These are phyloP conservation scores for Girardinichthys multiradiatus DNA, from an alignment of 2,113 vertebrate species.

Conservation along the genomic window DNA sequence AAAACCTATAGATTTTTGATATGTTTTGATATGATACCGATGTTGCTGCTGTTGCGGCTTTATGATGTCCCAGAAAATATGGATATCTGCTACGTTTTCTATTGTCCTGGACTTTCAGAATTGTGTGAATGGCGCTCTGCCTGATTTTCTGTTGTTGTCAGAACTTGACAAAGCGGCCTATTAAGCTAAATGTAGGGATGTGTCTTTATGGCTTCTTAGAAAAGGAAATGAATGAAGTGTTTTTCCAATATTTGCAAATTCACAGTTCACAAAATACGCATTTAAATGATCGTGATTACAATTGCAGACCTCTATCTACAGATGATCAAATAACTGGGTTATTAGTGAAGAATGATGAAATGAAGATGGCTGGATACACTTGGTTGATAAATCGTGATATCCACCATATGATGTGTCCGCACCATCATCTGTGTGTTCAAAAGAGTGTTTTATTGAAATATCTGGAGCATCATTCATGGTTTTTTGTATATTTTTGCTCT, in stretches of 20 bases:
- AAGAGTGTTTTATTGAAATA: neutral
- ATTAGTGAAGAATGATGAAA: neutral
- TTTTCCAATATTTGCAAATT: neutral
- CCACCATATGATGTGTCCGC: no score
- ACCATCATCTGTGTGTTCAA: neutral
- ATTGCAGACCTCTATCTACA: neutral
- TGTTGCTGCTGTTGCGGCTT: neutral
- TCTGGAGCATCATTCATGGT: neutral
- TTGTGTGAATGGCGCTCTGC: neutral
- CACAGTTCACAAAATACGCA: neutral
- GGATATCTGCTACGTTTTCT: neutral
- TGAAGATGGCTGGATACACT: neutral
- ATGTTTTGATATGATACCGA: no score
- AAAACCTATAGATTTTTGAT: neutral
- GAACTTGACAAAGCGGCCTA: neutral
- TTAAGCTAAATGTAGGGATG: neutral
- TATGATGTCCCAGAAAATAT: neutral
- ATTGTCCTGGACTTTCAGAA: neutral
- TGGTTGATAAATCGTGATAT: neutral
- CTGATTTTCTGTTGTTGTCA: neutral
- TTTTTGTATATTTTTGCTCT: neutral
- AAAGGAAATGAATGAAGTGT: neutral
- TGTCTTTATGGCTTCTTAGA: neutral
- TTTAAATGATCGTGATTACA: neutral
- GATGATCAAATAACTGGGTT: neutral